Evolutionary conservation across 2,797 vertebrate species (phyloP).

Genomic region (Spinus pinus): DNA sequence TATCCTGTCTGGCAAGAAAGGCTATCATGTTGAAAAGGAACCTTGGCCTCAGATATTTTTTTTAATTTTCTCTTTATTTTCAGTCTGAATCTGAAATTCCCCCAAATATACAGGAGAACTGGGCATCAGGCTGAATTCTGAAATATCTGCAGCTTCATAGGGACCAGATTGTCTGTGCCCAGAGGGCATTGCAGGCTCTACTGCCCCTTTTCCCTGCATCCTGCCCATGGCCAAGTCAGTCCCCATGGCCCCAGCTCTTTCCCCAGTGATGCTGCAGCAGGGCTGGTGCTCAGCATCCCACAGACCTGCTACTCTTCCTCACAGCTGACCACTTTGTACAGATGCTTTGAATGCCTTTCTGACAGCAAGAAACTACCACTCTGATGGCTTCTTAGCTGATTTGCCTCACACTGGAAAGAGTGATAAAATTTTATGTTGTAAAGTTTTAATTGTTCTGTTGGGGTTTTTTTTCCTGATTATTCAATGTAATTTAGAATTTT

Average conservation of each 20-base stretch:
- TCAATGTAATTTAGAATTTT: background rate
- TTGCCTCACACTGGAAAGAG: background rate
- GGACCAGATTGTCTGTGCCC: background rate
- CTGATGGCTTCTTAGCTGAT: background rate
- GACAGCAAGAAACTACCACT: background rate
- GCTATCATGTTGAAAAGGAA: conserved; percentile 11
- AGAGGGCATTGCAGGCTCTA: background rate
- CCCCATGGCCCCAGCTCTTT: background rate
- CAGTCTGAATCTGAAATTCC: background rate
- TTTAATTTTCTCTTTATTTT: background rate
- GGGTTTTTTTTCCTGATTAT: fast-evolving
- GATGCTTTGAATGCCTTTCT: background rate
- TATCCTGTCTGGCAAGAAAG: conserved; percentile 43
- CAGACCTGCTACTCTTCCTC: background rate
- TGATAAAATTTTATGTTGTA: background rate
- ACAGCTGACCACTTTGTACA: background rate
- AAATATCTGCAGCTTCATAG: background rate
- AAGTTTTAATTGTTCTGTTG: background rate
- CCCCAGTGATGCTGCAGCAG: background rate
- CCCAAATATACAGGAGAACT: background rate
- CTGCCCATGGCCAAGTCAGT: background rate
- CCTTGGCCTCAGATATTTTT: background rate
- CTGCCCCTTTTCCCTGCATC: background rate
- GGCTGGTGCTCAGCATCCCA: background rate
- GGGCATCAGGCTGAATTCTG: background rate